Percentiles rank a stretch among this genome's conserved stretches.
These are phyloP conservation scores for Enteromius anoplus DNA, from an alignment of 2,797 vertebrate species.

Conservation along the genomic window DNA sequence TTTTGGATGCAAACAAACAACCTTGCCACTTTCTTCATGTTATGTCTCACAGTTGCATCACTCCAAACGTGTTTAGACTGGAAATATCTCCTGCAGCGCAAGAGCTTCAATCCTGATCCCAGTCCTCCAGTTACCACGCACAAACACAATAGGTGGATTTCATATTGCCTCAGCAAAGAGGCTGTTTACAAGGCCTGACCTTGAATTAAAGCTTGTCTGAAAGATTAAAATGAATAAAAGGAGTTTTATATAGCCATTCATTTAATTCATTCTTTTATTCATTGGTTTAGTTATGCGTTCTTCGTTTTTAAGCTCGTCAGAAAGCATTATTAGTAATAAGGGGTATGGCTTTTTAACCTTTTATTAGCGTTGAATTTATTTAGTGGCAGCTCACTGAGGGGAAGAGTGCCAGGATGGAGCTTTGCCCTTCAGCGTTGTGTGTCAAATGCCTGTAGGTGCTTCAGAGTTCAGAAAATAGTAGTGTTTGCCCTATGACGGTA, in stretches of 20 bases:
- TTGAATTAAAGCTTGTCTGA: slow-evolving; percentile 35
- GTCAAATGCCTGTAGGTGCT: background rate
- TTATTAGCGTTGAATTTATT: slow-evolving; percentile 11
- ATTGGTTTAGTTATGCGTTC: slow-evolving; percentile 31
- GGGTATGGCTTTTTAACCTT: background rate
- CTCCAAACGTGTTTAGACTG: slow-evolving; percentile 50
- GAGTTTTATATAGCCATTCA: background rate
- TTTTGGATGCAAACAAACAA: slow-evolving; percentile 33
- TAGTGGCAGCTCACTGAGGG: background rate
- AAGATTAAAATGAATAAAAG: slow-evolving; percentile 36
- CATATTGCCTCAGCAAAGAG: slow-evolving; percentile 38
- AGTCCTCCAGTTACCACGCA: slow-evolving; percentile 37
- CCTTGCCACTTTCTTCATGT: slow-evolving; percentile 57
- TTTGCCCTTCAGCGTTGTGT: slow-evolving; percentile 2
- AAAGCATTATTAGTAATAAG: background rate
- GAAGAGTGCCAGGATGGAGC: slow-evolving; percentile 1
- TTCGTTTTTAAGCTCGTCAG: slow-evolving; percentile 15
- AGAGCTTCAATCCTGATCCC: slow-evolving; percentile 29
- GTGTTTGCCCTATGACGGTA: background rate
- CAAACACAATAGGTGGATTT: slow-evolving; percentile 45
- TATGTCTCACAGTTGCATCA: slow-evolving; percentile 62
- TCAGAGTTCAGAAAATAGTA: background rate
- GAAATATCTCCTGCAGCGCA: slow-evolving; percentile 40
- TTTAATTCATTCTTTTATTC: slow-evolving; percentile 19
- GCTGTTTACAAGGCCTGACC: slow-evolving; percentile 20